Evolutionary conservation across 2,888 invertebrate genomes (phyloP).

Genomic region (Anthophora plumipes): DNA sequence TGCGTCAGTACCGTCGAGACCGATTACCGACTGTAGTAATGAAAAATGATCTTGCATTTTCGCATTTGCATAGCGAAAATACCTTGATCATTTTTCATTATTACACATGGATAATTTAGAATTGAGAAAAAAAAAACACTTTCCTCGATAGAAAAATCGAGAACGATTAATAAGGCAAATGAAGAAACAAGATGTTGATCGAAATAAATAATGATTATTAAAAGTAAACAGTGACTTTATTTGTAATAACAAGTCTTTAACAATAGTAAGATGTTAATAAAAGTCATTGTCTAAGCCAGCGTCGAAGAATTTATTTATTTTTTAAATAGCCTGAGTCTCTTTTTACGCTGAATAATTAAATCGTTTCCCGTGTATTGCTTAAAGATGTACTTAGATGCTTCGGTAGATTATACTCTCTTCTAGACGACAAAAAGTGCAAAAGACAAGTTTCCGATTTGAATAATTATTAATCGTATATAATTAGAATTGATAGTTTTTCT

Average conservation of each 20-base stretch:
- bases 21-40: conserved; percentile 35
- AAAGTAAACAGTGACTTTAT: conserved; percentile 63
- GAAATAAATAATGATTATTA: conserved; percentile 40
- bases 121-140: background rate
- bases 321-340: conserved; percentile 48
- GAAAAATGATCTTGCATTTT: background rate
- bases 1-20: conserved; percentile 16
- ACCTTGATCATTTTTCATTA: conserved; percentile 15
- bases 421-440: conserved; percentile 10
- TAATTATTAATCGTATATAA: conserved; percentile 20
- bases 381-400: conserved; percentile 43
- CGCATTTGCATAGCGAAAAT: background rate
- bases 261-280: conserved; percentile 57
- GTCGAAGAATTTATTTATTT: conserved; percentile 41
- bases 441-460: conserved; percentile 8
- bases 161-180: background rate
- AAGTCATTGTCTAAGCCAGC: conserved; percentile 50
- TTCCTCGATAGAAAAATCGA: background rate
- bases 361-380: conserved; percentile 41
- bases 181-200: background rate
- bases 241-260: conserved; percentile 59
- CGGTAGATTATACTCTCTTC: conserved; percentile 18
- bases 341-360: conserved; percentile 51
- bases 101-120: background rate
- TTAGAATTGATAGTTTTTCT: conserved; percentile 21